Base-by-base conservation (phyloP, 2,888 invertebrate species). In the Mantis religiosa region DNA sequence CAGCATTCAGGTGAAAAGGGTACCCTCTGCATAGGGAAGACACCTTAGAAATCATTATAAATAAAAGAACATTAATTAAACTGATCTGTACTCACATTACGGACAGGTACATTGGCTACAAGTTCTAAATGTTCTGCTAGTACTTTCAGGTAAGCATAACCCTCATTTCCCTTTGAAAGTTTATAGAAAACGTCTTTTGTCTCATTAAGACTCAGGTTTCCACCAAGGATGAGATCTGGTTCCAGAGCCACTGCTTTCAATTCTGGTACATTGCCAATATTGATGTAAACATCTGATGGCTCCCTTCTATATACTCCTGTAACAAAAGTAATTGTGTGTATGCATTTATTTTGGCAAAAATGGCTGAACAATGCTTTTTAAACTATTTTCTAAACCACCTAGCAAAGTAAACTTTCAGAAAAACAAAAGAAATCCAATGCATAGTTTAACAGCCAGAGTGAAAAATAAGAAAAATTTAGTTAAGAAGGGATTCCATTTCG, bases 181-280 rank as follows among this genome's bases (percentile, higher is more conserved):
- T 84, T 89, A 85, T 91, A 89, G 27, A 95, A 95, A 15, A 94
- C 92, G 0, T 93, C 92, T 90, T 95, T 95, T 28, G 95, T 94
- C 87, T 94, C 94, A 82, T 95, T 94, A 25, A 96, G 91, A 0
- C 95, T 94, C 20, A 95, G 91, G 90, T 95, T 95, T 6, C 94
- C 95, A 4, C 96, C 96, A 1, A 96, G 91, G 7, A 93, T 93
- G 15, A 96, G 92, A 84, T 94, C 93, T 89, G 92, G 93, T 8
- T 84, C 81, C 1, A 94, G 91, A 81, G 91, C 92, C 91, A 94
- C 91, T 0, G 91, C 93, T 88, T 94, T 94, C 6, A 97, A 92
- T 89, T 96, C 95, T 14, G 93, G 91, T 12, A 97, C 93, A 0
- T 93, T 93, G 85, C 94, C 95, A 0, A 97, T 93, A 91, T 97